These are phyloP conservation scores for Pseudopleuronectes americanus DNA, from an alignment of 2,797 vertebrate species.

Conservation along the genomic window DNA sequence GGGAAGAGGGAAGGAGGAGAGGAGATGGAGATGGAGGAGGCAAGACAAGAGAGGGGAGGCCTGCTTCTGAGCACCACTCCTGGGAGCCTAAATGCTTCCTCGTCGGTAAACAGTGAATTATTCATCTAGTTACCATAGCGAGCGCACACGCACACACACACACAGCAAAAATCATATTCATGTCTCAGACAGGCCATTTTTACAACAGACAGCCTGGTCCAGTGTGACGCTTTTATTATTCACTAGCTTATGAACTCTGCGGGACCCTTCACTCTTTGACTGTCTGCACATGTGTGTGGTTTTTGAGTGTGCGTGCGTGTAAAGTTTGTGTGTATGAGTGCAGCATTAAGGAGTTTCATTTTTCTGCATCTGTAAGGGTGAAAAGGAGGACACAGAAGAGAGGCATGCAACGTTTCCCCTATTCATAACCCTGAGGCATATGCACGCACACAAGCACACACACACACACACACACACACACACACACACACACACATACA, in stretches of 20 bases:
- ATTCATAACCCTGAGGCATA: conserved; percentile 47
- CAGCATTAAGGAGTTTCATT: conserved; percentile 76
- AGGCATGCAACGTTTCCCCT: conserved; percentile 58
- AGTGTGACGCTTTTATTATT: conserved; percentile 78
- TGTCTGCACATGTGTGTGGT: conserved; percentile 58
- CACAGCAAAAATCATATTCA: conserved; percentile 67
- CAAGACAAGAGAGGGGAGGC: conserved; percentile 60
- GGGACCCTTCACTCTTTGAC: conserved; percentile 80
- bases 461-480: conserved; percentile 14
- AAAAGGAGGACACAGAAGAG: conserved; percentile 72
- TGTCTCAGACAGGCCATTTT: conserved; percentile 73
- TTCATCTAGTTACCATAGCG: conserved; percentile 83
- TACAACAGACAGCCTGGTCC: conserved; percentile 59
- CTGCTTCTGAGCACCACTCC: conserved; percentile 77
- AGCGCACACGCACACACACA: conserved; percentile 44
- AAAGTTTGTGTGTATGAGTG: conserved; percentile 56
- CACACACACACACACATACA: conserved; percentile 7
- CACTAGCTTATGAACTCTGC: conserved; percentile 82
- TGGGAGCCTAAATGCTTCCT: conserved; percentile 87
- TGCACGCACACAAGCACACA: conserved; percentile 14
- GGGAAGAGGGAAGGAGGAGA: conserved; percentile 24
- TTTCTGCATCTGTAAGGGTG: conserved; percentile 74
- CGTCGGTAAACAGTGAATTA: conserved; percentile 88
- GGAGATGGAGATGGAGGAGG: conserved; percentile 45
- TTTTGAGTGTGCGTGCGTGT: conserved; percentile 10